Evolutionary conservation across 2,797 vertebrate genomes (phyloP).

Genomic region (Sebastes hopkinsi): DNA sequence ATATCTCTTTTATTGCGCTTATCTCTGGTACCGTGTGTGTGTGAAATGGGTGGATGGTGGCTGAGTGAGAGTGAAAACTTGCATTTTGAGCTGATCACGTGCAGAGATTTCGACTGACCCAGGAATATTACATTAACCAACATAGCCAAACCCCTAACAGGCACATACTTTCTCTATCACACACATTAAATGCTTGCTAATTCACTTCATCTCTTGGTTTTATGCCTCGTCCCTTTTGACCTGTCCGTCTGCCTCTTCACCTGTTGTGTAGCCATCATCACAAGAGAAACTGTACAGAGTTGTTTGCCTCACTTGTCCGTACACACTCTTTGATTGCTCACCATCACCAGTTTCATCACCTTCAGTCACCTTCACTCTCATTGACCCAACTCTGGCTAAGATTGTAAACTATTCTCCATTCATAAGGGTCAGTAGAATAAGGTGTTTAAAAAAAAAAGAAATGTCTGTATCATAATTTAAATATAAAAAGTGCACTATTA

Average conservation of each 20-base stretch:
- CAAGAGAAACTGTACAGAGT: slow-evolving; percentile 66
- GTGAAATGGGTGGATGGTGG: slow-evolving; percentile 32
- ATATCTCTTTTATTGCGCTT: slow-evolving; percentile 32
- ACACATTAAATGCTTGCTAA: slow-evolving; percentile 57
- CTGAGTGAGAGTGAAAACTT: slow-evolving; percentile 28
- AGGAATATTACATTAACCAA: slow-evolving; percentile 34
- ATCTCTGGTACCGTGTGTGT: slow-evolving; percentile 33
- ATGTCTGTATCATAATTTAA: slow-evolving; percentile 87
- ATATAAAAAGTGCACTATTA: slow-evolving; percentile 88
- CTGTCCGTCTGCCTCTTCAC: slow-evolving; percentile 58
- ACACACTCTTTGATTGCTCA: slow-evolving; percentile 72
- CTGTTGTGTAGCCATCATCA: slow-evolving; percentile 62
- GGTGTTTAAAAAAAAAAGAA: slow-evolving; percentile 82
- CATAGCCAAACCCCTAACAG: slow-evolving; percentile 43
- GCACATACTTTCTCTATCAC: slow-evolving; percentile 40
- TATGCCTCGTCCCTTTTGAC: slow-evolving; percentile 44
- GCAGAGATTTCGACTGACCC: slow-evolving; percentile 43
- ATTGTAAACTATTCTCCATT: slow-evolving; percentile 86
- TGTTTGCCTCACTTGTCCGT: slow-evolving; percentile 64
- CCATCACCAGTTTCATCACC: slow-evolving; percentile 60
- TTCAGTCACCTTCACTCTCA: slow-evolving; percentile 71
- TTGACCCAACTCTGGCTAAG: slow-evolving; percentile 83
- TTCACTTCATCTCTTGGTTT: slow-evolving; percentile 59
- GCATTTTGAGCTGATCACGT: slow-evolving; percentile 46
- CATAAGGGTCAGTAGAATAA: slow-evolving; percentile 84